A percentile compares a stretch with the other conserved stretches of the same genome.
Conservation (phyloP, 2,888 invertebrate species). For the Cacoxenus indagator region DNA sequence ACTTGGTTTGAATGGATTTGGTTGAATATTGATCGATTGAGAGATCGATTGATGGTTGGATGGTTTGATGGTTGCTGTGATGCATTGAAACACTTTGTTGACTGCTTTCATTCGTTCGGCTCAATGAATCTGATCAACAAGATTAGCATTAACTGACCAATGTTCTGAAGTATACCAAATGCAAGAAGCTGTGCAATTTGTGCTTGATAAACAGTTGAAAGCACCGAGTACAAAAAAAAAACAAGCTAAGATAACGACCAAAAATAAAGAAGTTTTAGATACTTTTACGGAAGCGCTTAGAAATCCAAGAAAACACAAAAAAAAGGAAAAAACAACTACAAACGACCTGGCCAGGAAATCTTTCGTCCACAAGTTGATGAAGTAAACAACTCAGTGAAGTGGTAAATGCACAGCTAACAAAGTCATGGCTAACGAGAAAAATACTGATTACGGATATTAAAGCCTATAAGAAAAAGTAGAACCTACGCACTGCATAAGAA, state of each 20-base stretch:
- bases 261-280: background rate
- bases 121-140: conserved; percentile 35
- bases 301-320: background rate
- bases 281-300: conserved; percentile 16
- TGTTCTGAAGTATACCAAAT: conserved; percentile 56
- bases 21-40: background rate
- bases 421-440: conserved; percentile 51
- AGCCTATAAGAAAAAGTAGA: conserved; percentile 56
- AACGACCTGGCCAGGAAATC: no score
- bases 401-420: background rate
- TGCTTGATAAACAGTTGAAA: conserved; percentile 23
- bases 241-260: background rate
- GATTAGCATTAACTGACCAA: conserved; percentile 31
- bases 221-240: background rate
- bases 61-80: background rate
- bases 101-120: conserved; percentile 3
- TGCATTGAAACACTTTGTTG: background rate
- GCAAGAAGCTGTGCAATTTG: conserved; percentile 2
- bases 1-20: background rate
- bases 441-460: conserved; percentile 61
- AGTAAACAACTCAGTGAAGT: background rate
- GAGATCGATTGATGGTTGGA: background rate
- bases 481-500: background rate
- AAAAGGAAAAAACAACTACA: no score
- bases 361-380: background rate